Base-by-base conservation (phyloP, 2,113 vertebrate genomes). In the Petromus typicus region DNA sequence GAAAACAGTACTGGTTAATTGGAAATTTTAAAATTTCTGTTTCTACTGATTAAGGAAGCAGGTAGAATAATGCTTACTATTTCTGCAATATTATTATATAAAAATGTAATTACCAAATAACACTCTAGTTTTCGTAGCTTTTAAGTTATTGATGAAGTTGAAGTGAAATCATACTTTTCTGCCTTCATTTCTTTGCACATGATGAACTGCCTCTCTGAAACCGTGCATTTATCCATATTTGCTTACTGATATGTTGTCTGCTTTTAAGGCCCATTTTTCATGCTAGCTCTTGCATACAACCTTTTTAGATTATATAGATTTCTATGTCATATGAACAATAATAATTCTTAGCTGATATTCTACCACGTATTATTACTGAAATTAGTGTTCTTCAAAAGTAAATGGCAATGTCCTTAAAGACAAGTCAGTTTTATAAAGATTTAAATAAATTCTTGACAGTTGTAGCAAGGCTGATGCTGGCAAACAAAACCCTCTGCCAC, bases 61-160 rank as follows among this genome's bases (percentile, higher is more conserved):
- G 48, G 63, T 34, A 23, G 45, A 12, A 34, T 87, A 20, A 22
- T 79, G 37, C 57, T 90, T 48, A 57, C 45, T 87, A 23, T 89
- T 89, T 75, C 73, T 64, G 34, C 7, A 93, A 3, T 80, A 57
- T n/a, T 45, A 34, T 30, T 57, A 59, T 61, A 56, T 75, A 89
- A 63, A 59, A 17, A 48, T 87, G 8, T 94, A 34, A 93, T 93
- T 85, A 17, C n/a, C 67, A 89, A 89, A 54, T 92, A 75, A 56
- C 57, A 88, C 78, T 80, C 37, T 91, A 14, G 20, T 63, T 94
- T 86, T 94, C 8, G 7, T 75, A 57, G 23, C 37, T 27, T 64
- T 96, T 80, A n/a, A 86, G 37, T 54, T 96, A 93, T 20, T 89
- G 86, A 34, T 97, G 94, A 92, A 71, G 14, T 56, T 56, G 54